Conservation (phyloP, 1,140 invertebrate genomes). For the Dolichoris vasculosae region DNA sequence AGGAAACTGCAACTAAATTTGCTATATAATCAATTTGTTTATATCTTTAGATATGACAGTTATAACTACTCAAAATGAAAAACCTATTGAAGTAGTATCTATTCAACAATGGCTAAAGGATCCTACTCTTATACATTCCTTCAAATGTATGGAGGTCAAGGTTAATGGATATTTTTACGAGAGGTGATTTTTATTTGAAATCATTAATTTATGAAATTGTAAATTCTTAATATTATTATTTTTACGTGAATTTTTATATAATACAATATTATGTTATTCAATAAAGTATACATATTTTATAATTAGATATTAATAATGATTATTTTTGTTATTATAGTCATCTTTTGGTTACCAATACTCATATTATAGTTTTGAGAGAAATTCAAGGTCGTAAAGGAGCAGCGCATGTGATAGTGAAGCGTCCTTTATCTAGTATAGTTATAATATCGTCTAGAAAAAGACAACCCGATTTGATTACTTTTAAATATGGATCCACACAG, state of each 20-base stretch:
- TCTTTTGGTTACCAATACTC: conserved; percentile 90
- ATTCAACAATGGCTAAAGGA: conserved; percentile 87
- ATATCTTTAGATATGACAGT: conserved; percentile 66
- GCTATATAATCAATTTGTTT: not conserved
- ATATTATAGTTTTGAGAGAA: conserved; percentile 91
- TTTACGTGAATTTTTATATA: not conserved
- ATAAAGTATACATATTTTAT: not conserved
- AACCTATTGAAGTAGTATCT: conserved; percentile 82
- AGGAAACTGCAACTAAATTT: not conserved
- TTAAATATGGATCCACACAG: conserved; percentile 89
- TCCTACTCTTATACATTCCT: conserved; percentile 88
- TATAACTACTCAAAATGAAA: conserved; percentile 75
- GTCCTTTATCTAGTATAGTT: conserved; percentile 91
- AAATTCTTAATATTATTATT: conserved; percentile 22
- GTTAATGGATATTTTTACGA: conserved; percentile 90
- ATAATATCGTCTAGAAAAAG: conserved; percentile 97
- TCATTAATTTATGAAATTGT: not conserved
- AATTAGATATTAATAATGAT: not conserved
- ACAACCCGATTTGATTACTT: conserved; percentile 95
- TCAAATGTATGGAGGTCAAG: conserved; percentile 93
- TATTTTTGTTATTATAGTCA: conserved; percentile 76
- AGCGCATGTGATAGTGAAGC: conserved; percentile 88
- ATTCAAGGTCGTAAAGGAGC: conserved; percentile 83
- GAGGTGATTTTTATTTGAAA: conserved; percentile 73
- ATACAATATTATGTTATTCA: too few species aligned